phyloP scores from a whole-genome alignment of 2,797 vertebrate genomes.

The Rhodeus uyekii region DNA sequence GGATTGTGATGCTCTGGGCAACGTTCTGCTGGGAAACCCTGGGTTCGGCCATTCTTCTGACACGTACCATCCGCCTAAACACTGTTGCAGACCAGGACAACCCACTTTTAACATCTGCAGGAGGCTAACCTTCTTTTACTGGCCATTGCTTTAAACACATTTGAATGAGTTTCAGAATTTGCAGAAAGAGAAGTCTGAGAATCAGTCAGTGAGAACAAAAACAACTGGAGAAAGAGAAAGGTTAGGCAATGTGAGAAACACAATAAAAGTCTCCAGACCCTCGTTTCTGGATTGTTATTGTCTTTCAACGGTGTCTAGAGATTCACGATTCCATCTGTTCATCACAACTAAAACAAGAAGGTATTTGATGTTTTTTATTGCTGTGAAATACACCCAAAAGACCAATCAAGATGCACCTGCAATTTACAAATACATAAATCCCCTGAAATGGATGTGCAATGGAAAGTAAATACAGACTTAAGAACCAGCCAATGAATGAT shows the following conservation, averaged over 20 bases:
- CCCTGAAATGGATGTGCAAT: neutral
- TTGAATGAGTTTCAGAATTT: neutral
- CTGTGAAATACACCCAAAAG: neutral
- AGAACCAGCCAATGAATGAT: neutral
- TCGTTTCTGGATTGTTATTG: neutral
- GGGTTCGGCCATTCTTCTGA: neutral
- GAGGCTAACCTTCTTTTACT: neutral
- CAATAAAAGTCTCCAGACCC: slow-evolving; percentile 5
- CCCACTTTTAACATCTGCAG: too few species aligned
- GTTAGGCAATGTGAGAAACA: neutral
- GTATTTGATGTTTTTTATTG: neutral
- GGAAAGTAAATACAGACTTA: neutral
- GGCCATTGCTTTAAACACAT: neutral
- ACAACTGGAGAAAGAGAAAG: neutral
- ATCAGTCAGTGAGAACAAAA: neutral
- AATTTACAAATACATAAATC: neutral
- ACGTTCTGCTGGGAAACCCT: neutral
- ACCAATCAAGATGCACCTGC: neutral
- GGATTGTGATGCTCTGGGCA: neutral
- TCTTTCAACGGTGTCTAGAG: neutral
- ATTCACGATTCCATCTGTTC: neutral
- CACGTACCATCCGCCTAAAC: neutral
- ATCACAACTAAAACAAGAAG: neutral
- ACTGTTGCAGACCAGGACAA: too few species aligned
- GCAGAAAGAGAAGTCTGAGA: neutral